Base-by-base conservation (phyloP, 53 echinoderm and acorn worm genomes). In the Astropecten irregularis region DNA sequence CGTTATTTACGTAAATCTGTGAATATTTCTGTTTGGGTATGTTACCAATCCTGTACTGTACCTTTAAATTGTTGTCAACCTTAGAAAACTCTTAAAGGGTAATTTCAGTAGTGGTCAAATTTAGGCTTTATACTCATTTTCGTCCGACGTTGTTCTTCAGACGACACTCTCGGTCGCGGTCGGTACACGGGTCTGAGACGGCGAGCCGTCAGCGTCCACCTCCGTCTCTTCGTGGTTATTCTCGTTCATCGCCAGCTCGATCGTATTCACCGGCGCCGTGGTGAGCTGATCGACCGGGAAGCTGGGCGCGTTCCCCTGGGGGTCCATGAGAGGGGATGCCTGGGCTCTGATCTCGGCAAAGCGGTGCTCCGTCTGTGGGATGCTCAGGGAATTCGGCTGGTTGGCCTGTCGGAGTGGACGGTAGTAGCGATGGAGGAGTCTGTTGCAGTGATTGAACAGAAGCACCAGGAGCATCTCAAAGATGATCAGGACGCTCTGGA, bases 391-490 rank as follows among this genome's bases (percentile, higher is more conserved):
- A 46, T 61, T 46, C 7, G 61, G 16, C 33, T 62, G 46, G 15
- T 46, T 40, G 61, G 79, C 79, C 49, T 44, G 79, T 26, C 18
- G 62, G 19, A 79, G 47, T 16, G 60, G 84, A 60, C 69, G 36
- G 79, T 84, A 53, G 71, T 69, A 51, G 1, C 56, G 23, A 44
- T 79, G 69, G 63, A 84, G 53, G 71, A 49, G 47, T 9, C 19
- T 18, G 18, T 46, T 60, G 62, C 60, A 60, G 21, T 62, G 61
- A 31, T 62, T 62, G n/a, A 79, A 23, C 23, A 89, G 25, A 4
- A 85, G 71, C 23, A 94, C 23, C 3, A 94, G 50, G 46, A 91
- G 91, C 83, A 88, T 85, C 79, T 94, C 94, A 14, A 82, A 40
- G 23, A 88, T 54, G 20, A 94, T 54, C 15, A 91, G 86, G 23